phyloP scores from a whole-genome alignment of 2,888 invertebrate genomes.

The Drosophila villosipedis region DNA sequence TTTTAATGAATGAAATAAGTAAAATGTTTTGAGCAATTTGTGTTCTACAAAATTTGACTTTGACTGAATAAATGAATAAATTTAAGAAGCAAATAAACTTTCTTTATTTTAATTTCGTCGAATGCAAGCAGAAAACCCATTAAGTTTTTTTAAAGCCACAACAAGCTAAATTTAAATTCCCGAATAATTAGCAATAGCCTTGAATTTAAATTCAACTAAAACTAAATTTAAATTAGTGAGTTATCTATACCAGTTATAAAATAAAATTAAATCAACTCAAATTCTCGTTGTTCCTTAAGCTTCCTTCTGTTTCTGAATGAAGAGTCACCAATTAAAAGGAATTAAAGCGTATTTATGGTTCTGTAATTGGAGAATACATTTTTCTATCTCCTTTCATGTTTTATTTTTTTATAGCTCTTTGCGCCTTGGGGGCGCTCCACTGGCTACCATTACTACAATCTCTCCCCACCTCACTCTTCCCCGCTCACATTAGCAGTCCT shows the following conservation, averaged over 20 bases:
- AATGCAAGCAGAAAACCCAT: background rate
- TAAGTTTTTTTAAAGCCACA: background rate
- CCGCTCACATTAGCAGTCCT: background rate
- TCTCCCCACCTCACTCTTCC: no score
- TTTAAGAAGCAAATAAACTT: no score
- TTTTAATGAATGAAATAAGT: background rate
- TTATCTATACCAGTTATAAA: background rate
- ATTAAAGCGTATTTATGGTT: conserved; percentile 23
- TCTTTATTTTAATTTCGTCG: background rate
- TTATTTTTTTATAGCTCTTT: conserved; percentile 50
- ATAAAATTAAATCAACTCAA: background rate
- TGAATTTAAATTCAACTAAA: background rate
- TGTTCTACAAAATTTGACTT: background rate
- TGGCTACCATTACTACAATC: conserved; percentile 5
- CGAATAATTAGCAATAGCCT: background rate
- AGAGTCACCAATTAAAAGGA: background rate
- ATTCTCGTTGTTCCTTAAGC: no score
- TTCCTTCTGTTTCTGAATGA: background rate
- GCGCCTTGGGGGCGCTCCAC: conserved; percentile 42
- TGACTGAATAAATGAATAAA: background rate
- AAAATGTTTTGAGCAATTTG: background rate
- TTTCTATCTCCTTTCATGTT: conserved; percentile 42
- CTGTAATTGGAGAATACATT: background rate
- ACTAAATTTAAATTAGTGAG: background rate
- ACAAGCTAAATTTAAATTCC: background rate